Evolutionary conservation across 1,140 invertebrate genomes (phyloP).

Genomic region (Ips nitidus): DNA sequence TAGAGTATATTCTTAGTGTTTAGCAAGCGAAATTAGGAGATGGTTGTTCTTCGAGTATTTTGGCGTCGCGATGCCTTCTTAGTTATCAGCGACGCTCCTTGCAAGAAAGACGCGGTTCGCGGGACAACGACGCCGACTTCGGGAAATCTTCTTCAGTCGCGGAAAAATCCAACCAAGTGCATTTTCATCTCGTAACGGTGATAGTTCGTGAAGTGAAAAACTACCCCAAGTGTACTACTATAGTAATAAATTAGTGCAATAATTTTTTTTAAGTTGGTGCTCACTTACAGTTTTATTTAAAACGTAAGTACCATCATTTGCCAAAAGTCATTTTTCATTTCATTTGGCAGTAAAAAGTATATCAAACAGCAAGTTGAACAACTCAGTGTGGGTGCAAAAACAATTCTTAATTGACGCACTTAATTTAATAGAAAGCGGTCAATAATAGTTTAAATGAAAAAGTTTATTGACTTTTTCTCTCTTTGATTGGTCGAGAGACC

Average conservation of each 20-base stretch:
- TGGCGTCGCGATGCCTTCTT: conserved; percentile 47
- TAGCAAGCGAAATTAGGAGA: conserved; percentile 52
- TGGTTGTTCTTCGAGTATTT: conserved; percentile 50
- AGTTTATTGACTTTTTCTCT: no score
- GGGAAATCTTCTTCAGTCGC: conserved; percentile 27
- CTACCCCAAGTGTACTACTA: background rate
- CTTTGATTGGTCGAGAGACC: no score
- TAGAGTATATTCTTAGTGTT: conserved; percentile 52
- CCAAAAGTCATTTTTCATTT: no score
- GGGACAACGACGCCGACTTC: conserved; percentile 23
- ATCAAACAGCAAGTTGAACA: no score
- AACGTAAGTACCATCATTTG: no score
- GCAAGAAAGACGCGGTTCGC: conserved; percentile 36
- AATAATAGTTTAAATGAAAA: no score
- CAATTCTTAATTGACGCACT: no score
- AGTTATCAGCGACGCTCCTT: conserved; percentile 45
- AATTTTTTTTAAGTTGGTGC: no score
- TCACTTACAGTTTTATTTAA: no score
- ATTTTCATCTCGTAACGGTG: conserved; percentile 9
- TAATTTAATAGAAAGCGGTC: no score
- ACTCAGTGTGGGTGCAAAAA: no score
- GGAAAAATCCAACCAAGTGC: conserved; percentile 26
- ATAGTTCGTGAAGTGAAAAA: background rate
- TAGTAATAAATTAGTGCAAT: background rate
- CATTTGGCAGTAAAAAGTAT: no score